Percentiles rank a stretch among this genome's conserved stretches.
Evolutionary conservation across 2,888 invertebrate genomes (phyloP).

Genomic region (Callinectes sapidus): DNA sequence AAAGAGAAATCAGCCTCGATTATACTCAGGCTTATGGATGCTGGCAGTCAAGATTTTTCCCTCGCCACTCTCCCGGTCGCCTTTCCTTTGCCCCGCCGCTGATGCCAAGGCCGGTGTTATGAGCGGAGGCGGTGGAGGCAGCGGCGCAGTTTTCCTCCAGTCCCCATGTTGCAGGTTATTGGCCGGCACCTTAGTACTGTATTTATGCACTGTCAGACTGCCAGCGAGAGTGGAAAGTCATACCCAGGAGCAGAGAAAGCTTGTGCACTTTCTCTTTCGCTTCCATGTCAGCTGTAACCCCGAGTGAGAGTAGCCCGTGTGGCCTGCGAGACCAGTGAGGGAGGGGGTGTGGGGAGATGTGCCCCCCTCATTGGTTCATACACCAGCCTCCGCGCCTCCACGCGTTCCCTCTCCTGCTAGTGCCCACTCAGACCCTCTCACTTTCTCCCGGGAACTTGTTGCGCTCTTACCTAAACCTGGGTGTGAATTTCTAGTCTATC

Average conservation of each 20-base stretch:
- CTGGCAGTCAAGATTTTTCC: background rate
- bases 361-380: background rate
- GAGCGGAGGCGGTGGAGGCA: background rate
- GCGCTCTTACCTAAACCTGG: background rate
- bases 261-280: constrained; percentile 23
- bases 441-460: constrained; percentile 28
- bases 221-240: constrained; percentile 27
- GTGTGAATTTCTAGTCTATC: background rate
- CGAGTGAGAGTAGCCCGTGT: constrained; percentile 2
- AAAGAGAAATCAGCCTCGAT: constrained; percentile 8
- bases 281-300: background rate
- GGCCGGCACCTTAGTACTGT: background rate
- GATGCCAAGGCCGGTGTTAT: background rate
- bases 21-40: background rate
- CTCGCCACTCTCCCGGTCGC: background rate
- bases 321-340: background rate
- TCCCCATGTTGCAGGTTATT: background rate
- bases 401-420: background rate
- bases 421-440: constrained; percentile 20
- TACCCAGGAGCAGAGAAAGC: constrained; percentile 36
- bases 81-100: background rate
- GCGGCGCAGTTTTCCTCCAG: background rate
- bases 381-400: constrained; percentile 4
- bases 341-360: background rate
- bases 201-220: background rate